Percentiles rank a stretch among this genome's conserved stretches.
phyloP scores from a whole-genome alignment of 2,797 vertebrate genomes.

The Podarcis siculus region DNA sequence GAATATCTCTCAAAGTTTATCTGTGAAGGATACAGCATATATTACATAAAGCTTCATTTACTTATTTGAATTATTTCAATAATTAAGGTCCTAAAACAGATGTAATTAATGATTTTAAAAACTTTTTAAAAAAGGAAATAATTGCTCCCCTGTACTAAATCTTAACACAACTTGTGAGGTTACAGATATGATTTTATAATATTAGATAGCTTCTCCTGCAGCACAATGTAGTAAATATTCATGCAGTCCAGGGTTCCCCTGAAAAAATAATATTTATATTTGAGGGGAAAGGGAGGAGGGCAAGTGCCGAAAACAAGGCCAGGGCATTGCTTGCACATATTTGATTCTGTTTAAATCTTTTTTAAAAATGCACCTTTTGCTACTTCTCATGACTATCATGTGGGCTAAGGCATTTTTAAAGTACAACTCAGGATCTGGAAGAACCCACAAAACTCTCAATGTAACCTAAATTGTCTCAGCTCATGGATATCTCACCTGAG shows the following conservation, averaged over 20 bases:
- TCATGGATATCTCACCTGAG: too few relatives aligned
- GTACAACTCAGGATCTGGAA: too few relatives aligned
- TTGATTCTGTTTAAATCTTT: too few relatives aligned
- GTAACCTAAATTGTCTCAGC: too few relatives aligned
- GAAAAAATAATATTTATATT: not conserved
- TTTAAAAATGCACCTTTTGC: too few relatives aligned
- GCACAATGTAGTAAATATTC: slow-evolving; percentile 7
- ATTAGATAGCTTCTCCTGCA: slow-evolving; percentile 16
- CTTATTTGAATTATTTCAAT: not conserved
- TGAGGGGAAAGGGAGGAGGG: not conserved
- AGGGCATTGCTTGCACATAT: not conserved
- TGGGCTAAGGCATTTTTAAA: not conserved
- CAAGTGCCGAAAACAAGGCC: not conserved
- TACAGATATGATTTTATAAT: slow-evolving; percentile 7
- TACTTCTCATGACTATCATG: not conserved
- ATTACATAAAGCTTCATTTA: not conserved
- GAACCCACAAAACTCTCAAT: too few relatives aligned
- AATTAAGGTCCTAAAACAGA: not conserved
- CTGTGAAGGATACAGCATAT: not conserved
- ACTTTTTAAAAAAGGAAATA: not conserved
- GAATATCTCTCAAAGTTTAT: not conserved
- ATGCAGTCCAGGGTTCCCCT: not conserved
- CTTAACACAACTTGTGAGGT: not conserved
- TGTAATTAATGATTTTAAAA: not conserved
- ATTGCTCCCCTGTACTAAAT: not conserved